phyloP scores from a whole-genome alignment of 2,113 vertebrate genomes.

The Nesospiza acunhae region DNA sequence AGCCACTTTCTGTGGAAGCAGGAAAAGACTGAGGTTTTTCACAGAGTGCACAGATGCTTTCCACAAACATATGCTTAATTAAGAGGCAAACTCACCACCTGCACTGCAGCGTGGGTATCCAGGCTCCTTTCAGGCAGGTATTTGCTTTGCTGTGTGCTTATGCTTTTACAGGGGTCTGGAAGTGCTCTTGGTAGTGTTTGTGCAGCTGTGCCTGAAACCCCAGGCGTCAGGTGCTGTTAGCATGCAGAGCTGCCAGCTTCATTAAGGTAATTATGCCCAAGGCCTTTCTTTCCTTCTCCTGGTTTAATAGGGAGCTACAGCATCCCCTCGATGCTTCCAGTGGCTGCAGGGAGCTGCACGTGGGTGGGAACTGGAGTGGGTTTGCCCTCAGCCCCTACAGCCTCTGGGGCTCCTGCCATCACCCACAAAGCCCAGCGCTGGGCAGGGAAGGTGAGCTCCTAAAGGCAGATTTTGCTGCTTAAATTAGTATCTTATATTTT shows the following conservation, averaged over 20 bases:
- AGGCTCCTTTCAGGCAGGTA: constrained; percentile 1
- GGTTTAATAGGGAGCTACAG: not conserved
- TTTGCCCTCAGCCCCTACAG: not conserved
- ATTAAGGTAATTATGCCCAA: not conserved
- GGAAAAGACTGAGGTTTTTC: not conserved
- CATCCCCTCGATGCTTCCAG: not conserved
- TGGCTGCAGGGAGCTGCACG: not conserved
- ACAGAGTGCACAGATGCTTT: not conserved
- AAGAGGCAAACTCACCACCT: not conserved
- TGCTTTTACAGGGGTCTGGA: not conserved
- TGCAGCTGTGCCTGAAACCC: not conserved
- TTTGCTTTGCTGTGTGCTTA: not conserved
- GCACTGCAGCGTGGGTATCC: not conserved
- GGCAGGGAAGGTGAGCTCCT: not conserved
- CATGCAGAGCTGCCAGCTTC: not conserved
- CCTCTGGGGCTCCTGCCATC: not conserved
- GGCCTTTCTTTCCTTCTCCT: not conserved
- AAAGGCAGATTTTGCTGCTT: not conserved
- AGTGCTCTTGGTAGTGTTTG: not conserved
- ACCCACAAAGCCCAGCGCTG: not conserved
- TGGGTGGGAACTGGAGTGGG: not conserved
- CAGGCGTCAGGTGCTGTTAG: not conserved
- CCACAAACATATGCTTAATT: not conserved
- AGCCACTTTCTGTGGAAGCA: not conserved
- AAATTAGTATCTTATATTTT: not conserved